phyloP scores from a whole-genome alignment of 2,888 invertebrate genomes.

The Dione juno region DNA sequence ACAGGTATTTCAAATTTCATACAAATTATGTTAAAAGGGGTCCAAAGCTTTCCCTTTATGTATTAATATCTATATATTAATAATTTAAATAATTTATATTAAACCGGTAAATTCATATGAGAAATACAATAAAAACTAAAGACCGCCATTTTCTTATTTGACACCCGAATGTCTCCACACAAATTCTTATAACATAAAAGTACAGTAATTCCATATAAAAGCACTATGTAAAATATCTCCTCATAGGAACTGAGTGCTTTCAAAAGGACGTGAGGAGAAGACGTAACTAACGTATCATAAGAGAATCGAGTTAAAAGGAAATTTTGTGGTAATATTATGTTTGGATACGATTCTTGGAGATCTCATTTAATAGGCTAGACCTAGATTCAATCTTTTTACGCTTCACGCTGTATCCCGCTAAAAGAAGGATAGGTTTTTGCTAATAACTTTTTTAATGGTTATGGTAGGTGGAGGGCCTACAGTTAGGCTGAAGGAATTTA shows the following conservation, averaged over 20 bases:
- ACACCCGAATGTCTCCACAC: conserved; percentile 13
- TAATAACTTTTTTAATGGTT: no score
- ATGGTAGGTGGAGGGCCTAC: no score
- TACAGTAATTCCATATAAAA: conserved; percentile 8
- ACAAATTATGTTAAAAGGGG: no score
- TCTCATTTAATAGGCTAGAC: no score
- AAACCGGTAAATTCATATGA: no score
- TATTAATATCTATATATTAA: no score
- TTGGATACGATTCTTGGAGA: background rate
- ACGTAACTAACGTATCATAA: conserved; percentile 28
- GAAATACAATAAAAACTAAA: background rate
- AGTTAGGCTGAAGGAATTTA: no score
- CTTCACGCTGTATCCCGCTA: background rate
- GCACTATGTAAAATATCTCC: conserved; percentile 28
- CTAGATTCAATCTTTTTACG: no score
- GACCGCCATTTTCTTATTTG: background rate
- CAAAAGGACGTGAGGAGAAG: conserved; percentile 31
- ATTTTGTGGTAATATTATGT: conserved; percentile 23
- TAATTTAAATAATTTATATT: no score
- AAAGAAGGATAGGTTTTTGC: no score
- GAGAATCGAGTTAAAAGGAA: conserved; percentile 23
- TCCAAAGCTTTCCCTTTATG: no score
- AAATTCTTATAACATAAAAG: conserved; percentile 9
- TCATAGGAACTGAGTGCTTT: conserved; percentile 35
- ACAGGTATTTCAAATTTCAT: no score